Conservation (phyloP, 1,140 invertebrate species). For the Nasonia vitripennis region DNA sequence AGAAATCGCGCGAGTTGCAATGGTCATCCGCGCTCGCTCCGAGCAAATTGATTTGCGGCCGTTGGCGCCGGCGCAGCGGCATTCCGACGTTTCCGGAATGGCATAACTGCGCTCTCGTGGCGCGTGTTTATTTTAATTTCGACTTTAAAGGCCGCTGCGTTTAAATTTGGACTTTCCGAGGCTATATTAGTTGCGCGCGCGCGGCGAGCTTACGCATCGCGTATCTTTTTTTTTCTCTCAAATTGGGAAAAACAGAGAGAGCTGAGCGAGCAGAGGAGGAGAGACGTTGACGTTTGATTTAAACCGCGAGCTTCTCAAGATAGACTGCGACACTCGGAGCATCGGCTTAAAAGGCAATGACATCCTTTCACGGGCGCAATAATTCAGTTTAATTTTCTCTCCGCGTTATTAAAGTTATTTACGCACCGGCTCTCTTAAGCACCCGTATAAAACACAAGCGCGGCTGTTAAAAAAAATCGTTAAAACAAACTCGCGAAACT, state of each 20-base stretch:
- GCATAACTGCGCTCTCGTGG: constrained; percentile 54
- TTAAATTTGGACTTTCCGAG: constrained; percentile 9
- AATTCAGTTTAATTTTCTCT: constrained; percentile 20
- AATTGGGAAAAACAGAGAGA: neutral
- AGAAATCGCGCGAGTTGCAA: neutral
- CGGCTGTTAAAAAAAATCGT: neutral
- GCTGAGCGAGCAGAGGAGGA: neutral
- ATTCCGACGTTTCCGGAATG: constrained; percentile 69
- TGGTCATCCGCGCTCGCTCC: constrained; percentile 5
- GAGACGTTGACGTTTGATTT: neutral
- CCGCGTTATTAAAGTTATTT: constrained; percentile 8
- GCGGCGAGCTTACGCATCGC: neutral
- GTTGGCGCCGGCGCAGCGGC: constrained; percentile 60
- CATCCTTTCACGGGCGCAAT: neutral
- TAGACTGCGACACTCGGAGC: neutral
- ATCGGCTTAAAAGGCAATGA: constrained; percentile 32
- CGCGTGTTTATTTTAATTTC: neutral
- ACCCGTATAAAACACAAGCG: too few species aligned
- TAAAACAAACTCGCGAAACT: neutral
- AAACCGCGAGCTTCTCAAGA: neutral
- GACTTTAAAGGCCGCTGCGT: neutral
- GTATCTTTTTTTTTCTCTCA: neutral
- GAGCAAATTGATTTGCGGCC: constrained; percentile 66
- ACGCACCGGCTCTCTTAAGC: neutral
- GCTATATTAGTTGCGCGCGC: neutral